Base-by-base conservation (phyloP, 1,140 invertebrate genomes). In the Trichonephila clavata region DNA sequence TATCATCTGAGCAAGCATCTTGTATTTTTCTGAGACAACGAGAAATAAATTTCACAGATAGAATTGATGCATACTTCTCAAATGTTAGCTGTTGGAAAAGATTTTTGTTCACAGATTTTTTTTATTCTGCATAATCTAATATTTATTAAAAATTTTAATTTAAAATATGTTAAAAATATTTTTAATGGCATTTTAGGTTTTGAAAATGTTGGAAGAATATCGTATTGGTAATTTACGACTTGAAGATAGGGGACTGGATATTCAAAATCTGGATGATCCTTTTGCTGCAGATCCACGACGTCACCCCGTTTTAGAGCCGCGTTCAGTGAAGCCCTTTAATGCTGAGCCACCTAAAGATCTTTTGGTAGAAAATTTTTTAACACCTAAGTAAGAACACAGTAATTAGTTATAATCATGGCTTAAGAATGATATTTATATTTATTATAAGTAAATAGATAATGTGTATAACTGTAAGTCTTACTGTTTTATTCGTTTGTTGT, bases 241-340 rank as follows among this genome's bases (percentile, higher is more conserved):
- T 10, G 95, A 95, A 86, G 95, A 95, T 83, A 94, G 94, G 90
- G 61, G 90, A 24, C 91, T 94, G 27, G 88, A 63, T 21, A 39
- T 93, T 39, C 97, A 97, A 94, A 95, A 96, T 0, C 95, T 97
- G 90, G 96, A 96, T 91, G 98, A 99, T 96, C 97, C 98, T 0
- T 99, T 98, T 97, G 96, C 96, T 1, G 97, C 96, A 91, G 99
- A 99, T 94, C 99, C 99, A 1, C 95, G 96, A 87, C 96, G 99
- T 57, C 97, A 99, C 96, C 97, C 97, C 84, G 96, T 97, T 21
- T 96, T 99, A 7, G 97, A 97, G 94, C 96, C 97, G 32, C 97
- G 97, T 95, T 98, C 98, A 0, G 95, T 96, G 14, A 98, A 98
- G 95, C 99, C 99, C 0, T 99, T 98, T 96, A 99, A 99, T 96